Evolutionary conservation across 2,888 invertebrate species (phyloP), one percentile per base, ranked within the genome.

Genomic region (Microdon myrmicae): DNA sequence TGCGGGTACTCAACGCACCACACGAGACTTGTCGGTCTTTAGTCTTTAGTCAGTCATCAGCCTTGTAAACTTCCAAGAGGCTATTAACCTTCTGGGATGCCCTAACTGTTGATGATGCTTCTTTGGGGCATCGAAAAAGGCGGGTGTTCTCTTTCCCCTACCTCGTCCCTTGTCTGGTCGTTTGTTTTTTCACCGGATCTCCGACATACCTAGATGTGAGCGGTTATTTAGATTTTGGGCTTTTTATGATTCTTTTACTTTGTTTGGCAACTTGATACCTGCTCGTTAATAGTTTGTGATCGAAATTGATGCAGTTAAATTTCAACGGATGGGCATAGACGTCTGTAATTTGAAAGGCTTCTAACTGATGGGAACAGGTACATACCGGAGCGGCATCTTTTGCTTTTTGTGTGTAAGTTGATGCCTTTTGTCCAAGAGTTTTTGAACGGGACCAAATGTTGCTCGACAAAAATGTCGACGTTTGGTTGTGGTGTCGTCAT

Each of bases 21-120:
- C n/a, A 29, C 13, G 43, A 14, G 31, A 31, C 13, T 12, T 16
- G 31, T n/a, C n/a, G n/a, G n/a, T n/a, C 17, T 5, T 20, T 20
- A 19, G 13, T 25, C 31, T 39, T 12, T 19, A 10, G 37, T 19
- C 41, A 38, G 37, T 29, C 53, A 38, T 26, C 54, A 45, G 45
- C 47, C 39, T 55, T 55, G 55, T 54, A 39, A 39, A 45, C 14
- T 34, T 39, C 28, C 23, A 8, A 17, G 41, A 47, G 47, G 47
- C 39, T 38, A 34, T 41, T 47, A 55, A 55, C 39, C 55, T 34
- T 55, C 26, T 17, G 26, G n/a, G 39, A 32, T 32, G 16, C 28
- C n/a, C 47, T 55, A 54, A 54, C 54, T 37, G 54, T 54, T 44
- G 45, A 45, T 45, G 31, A 32, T 38, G 44, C 38, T 32, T 20